Percentiles rank a stretch among this genome's conserved stretches.
phyloP scores from a whole-genome alignment of 2,797 vertebrate genomes.

The Limnodromus scolopaceus region DNA sequence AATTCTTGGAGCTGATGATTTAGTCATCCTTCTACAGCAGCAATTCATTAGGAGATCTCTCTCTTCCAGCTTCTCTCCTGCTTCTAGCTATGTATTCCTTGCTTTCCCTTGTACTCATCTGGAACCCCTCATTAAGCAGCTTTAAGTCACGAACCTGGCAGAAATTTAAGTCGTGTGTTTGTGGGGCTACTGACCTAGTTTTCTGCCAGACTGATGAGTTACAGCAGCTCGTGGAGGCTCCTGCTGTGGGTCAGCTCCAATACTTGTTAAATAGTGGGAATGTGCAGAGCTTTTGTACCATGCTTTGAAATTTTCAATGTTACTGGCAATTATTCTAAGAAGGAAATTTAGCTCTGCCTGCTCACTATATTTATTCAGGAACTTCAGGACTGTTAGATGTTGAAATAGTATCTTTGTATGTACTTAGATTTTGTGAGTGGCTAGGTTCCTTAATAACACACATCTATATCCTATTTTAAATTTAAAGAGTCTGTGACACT shows the following conservation, averaged over 20 bases:
- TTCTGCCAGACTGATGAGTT: slow-evolving; percentile 14
- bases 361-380: not conserved
- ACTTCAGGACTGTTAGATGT: not conserved
- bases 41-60: not conserved
- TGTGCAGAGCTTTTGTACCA: not conserved
- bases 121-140: slow-evolving; percentile 10
- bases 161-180: not conserved
- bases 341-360: not conserved
- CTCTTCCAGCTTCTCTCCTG: not conserved
- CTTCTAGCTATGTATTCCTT: not conserved
- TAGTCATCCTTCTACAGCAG: not conserved
- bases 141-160: slow-evolving; percentile 24
- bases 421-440: not conserved
- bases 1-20: not conserved
- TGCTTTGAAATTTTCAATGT: not conserved
- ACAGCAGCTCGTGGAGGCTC: not conserved
- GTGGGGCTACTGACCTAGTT: slow-evolving; percentile 32
- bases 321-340: not conserved
- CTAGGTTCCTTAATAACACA: not conserved
- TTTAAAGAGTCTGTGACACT: not conserved
- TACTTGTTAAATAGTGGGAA: not conserved
- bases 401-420: not conserved
- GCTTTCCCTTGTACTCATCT: not conserved
- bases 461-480: not conserved
- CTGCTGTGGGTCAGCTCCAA: slow-evolving; percentile 33